Conservation (phyloP, 2,113 vertebrate species). For the Crotalus horridus region DNA sequence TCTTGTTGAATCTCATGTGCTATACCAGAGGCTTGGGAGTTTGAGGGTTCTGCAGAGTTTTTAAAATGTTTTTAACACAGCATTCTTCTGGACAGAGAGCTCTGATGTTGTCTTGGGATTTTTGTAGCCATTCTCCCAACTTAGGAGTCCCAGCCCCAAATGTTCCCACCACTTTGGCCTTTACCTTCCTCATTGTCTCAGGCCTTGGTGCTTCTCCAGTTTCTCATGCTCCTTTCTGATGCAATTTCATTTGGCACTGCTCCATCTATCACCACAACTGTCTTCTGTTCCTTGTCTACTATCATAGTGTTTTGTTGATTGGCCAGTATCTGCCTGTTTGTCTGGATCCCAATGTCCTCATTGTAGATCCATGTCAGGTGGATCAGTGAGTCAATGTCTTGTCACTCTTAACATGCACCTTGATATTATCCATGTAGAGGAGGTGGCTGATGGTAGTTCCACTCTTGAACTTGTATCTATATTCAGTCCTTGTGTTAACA, state of each 20-base stretch:
- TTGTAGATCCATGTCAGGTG: background rate
- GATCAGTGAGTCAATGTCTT: background rate
- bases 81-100: background rate
- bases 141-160: background rate
- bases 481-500: too few species aligned
- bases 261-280: background rate
- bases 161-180: background rate
- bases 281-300: background rate
- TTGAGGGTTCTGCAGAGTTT: background rate
- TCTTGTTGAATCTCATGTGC: background rate
- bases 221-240: background rate
- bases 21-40: background rate
- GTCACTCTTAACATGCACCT: background rate
- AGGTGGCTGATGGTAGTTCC: background rate
- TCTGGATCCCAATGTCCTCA: background rate
- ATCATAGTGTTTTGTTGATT: background rate
- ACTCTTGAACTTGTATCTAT: too few species aligned
- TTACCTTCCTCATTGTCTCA: background rate
- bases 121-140: background rate
- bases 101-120: background rate
- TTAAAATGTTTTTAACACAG: background rate
- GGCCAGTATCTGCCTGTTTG: background rate
- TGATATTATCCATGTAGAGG: background rate
- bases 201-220: background rate
- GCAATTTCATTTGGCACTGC: background rate